Conservation (phyloP, 2,888 invertebrate species). For the Tortrix viridana region DNA sequence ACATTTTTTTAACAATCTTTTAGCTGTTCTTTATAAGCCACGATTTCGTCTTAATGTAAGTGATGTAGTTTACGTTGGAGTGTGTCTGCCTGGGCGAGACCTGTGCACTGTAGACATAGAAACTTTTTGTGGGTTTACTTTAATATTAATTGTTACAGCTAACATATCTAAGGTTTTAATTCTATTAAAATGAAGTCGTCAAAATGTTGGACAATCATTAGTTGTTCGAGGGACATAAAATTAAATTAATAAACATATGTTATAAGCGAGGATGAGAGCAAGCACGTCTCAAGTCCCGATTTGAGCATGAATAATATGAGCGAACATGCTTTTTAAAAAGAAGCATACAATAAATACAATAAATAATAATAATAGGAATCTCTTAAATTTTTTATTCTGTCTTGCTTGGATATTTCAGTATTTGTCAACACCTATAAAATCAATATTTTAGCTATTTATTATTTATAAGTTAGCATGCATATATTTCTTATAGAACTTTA, state of each 20-base stretch:
- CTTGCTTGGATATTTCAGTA: background rate
- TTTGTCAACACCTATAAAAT: constrained; percentile 1
- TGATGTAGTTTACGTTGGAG: background rate
- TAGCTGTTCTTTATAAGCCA: no score
- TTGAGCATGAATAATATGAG: constrained; percentile 29
- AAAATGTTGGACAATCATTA: constrained; percentile 13
- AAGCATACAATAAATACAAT: constrained; percentile 14
- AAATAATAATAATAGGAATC: no score
- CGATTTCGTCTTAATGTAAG: background rate
- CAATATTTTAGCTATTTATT: no score
- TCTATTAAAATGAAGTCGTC: background rate
- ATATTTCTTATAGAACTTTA: no score
- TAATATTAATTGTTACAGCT: background rate
- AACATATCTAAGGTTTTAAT: no score
- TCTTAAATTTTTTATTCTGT: background rate
- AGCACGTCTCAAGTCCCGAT: constrained; percentile 35
- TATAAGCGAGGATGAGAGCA: constrained; percentile 48
- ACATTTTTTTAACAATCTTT: no score
- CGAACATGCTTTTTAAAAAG: constrained; percentile 19
- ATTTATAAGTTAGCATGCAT: no score
- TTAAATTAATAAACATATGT: constrained; percentile 32
- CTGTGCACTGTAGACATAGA: background rate
- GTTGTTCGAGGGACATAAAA: constrained; percentile 14
- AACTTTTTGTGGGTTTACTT: background rate
- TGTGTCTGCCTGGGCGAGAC: background rate